phyloP scores from a whole-genome alignment of 2,888 invertebrate species.

The Cyclophora albipunctata region DNA sequence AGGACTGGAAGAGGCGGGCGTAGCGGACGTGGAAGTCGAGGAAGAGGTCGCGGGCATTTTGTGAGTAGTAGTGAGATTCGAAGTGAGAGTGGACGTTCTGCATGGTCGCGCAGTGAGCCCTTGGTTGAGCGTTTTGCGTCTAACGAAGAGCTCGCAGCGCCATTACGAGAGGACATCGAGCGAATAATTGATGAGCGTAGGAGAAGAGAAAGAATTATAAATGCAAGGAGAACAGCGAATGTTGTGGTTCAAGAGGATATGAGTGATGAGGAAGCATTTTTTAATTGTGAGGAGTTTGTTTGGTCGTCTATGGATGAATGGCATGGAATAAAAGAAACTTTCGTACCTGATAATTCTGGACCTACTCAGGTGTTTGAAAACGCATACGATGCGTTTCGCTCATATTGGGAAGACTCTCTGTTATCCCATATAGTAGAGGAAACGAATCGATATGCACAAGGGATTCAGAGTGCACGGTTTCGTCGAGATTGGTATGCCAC shows the following conservation, averaged over 20 bases:
- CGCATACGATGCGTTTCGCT: conserved; percentile 7
- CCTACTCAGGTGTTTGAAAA: background rate
- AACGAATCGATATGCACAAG: conserved; percentile 8
- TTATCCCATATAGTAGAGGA: conserved; percentile 5
- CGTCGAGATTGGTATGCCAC: background rate
- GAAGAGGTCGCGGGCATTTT: background rate
- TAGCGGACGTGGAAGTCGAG: background rate
- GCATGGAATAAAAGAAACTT: background rate
- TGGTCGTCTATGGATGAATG: conserved; percentile 1
- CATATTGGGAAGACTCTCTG: conserved; percentile 8
- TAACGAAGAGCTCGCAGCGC: background rate
- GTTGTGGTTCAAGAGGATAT: too few relatives aligned
- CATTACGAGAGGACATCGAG: background rate
- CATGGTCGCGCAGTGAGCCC: background rate
- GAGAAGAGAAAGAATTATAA: background rate
- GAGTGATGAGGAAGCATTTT: too few relatives aligned
- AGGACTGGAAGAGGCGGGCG: too few relatives aligned
- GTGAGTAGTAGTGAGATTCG: conserved; percentile 1
- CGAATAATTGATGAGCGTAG: background rate
- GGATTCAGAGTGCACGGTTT: background rate
- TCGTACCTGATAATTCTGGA: background rate
- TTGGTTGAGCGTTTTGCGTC: conserved; percentile 1
- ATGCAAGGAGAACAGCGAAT: too few relatives aligned
- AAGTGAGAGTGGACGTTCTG: background rate
- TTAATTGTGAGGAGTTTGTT: background rate